Base-by-base conservation (phyloP, 2,888 invertebrate species). In the Idaea straminata region DNA sequence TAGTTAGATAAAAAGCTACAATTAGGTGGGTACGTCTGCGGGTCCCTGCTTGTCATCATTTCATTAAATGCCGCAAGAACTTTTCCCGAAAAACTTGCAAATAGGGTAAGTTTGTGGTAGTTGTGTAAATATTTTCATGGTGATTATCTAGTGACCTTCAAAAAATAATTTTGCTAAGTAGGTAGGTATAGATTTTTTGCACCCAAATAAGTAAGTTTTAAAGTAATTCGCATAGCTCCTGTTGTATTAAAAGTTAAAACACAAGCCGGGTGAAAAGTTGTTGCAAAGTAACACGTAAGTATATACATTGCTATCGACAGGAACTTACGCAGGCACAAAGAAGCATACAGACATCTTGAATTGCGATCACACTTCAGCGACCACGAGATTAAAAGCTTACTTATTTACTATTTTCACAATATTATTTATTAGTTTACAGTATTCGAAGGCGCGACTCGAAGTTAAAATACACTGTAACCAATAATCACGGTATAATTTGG, bases 321-420 rank as follows among this genome's bases (percentile, higher is more conserved):
- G 75, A 91, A 95, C 95, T 95, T 94, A 96, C 95, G 95, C 89
- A 86, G 95, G 95, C 77, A 96, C 94, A 85, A 95, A 95, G 89
- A 89, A 92, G 89, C 95, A 95, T 78, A 96, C 95, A 74, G 95
- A 95, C 94, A 95, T 95, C 84, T 93, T 93, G 92, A 82, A 77
- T 84, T 77, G 74, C 74, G 72, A 77, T 72, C 66, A 66, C 72
- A 74, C 78, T 74, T 72, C 77, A 73, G 70, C 77, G 78, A 82
- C 81, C 81, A 80, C 78, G 73, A 76, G 70, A 77, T 74, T 72
- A 77, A 64, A 66, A 72, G 74, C 68, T 74, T 68, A 70, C 77
- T 71, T 65, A 69, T 72, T 47, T 71, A 75, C 70, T 64, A 72
- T 77, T 74, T 69, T 67, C 66, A 72, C 64, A 66, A 78, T 81